Evolutionary conservation across 2,113 vertebrate genomes (phyloP), one percentile per base, ranked within the genome.

Genomic region (Catharus bicknelli): DNA sequence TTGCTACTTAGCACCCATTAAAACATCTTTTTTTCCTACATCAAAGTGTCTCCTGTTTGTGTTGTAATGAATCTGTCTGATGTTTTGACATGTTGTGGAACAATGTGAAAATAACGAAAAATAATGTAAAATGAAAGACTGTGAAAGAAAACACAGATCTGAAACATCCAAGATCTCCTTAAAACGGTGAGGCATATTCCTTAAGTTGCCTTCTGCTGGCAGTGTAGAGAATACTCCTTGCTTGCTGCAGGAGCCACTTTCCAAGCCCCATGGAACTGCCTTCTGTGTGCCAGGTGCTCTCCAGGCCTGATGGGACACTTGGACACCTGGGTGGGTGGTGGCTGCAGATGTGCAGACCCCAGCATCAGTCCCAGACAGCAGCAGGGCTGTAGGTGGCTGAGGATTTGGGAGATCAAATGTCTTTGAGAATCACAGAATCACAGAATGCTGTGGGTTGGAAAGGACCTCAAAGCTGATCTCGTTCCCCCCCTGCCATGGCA

Each of bases 1-100:
- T 94, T 94, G 87, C 85, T 95, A 85, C 91, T 96, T 83, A 95
- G 90, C 93, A 95, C 78, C 90, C 74, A 94, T 82, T 95, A 87
- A 95, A 96, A 75, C 29, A 91, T 79, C 69, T 94, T 89, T 89
- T 82, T 92, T 82, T 4, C 76, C 61, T 92, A 95, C 94, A 95
- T 95, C 94, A 96, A 96, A 96, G 94, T 73, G 54, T 72, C 93
- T 94, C 78, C 72, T 91, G 87, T 91, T 96, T 95, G 69, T 76
- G 67, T 61, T 94, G 93, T 66, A 94, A 90, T 90, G 87, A 94
- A 94, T 92, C 78, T 29, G 70, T 53, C 70, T 95, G 94, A 81
- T 92, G 94, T 91, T 95, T 94, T 95, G 85, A 91, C 94, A 91
- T 64, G 90, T 58, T 87, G 85, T 62, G 95, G 93, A 93, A 91